phyloP scores from a whole-genome alignment of 2,113 vertebrate genomes.

The Sinosuthora webbiana region DNA sequence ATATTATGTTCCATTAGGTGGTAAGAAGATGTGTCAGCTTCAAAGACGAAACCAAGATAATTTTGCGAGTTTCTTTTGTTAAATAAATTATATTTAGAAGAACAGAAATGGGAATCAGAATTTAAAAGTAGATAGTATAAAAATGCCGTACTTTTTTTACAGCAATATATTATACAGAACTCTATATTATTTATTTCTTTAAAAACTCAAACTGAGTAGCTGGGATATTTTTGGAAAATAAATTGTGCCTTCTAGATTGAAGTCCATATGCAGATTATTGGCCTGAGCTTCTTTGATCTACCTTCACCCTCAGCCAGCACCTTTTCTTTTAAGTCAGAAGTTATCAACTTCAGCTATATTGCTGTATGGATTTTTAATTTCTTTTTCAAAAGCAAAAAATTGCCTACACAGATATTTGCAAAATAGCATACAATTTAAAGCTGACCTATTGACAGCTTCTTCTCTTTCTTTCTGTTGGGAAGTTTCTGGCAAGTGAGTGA shows the following conservation, averaged over 20 bases:
- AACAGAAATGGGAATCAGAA: background rate
- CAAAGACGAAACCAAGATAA: slow-evolving; percentile 38
- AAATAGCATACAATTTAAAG: background rate
- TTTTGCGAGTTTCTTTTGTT: slow-evolving; percentile 49
- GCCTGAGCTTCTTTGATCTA: background rate
- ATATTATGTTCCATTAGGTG: slow-evolving; percentile 17
- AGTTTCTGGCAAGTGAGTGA: background rate
- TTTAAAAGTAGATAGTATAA: background rate
- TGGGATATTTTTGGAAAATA: background rate
- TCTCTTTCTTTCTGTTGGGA: background rate
- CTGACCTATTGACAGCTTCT: background rate
- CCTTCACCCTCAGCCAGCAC: background rate
- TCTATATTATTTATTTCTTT: background rate
- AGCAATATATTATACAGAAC: background rate
- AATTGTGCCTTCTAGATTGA: background rate
- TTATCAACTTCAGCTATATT: background rate
- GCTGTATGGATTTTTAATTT: background rate
- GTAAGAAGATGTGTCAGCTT: slow-evolving; percentile 10
- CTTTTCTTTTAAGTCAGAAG: background rate
- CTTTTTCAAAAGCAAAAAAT: background rate
- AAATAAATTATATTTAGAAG: slow-evolving; percentile 58
- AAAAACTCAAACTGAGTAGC: background rate
- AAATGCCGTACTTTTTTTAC: background rate
- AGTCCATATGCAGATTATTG: background rate
- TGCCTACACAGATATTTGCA: background rate